Percentiles rank a stretch among this genome's conserved stretches.
phyloP scores from a whole-genome alignment of 1,140 invertebrate genomes.

The Panagrolaimus sp. region DNA sequence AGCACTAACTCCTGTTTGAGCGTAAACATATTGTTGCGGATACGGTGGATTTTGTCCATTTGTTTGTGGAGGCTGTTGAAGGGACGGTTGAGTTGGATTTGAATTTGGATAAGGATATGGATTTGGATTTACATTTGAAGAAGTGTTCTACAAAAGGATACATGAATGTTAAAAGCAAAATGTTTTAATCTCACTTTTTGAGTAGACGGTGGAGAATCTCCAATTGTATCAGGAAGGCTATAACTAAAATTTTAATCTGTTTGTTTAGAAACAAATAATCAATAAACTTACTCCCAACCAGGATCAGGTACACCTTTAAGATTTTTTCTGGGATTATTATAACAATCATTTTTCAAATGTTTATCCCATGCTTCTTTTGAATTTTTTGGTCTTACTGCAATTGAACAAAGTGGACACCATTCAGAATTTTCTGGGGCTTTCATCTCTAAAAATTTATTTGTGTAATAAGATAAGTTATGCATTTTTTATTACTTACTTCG shows the following conservation, averaged over 20 bases:
- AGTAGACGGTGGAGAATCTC: too few relatives aligned
- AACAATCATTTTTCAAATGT: constrained; percentile 22
- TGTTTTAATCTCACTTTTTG: too few relatives aligned
- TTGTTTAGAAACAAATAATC: too few relatives aligned
- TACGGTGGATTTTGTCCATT: background rate
- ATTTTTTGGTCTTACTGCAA: constrained; percentile 4
- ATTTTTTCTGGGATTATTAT: constrained; percentile 22
- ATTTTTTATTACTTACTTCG: background rate
- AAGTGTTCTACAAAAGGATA: background rate
- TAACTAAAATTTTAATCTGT: too few relatives aligned
- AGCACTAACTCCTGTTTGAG: background rate
- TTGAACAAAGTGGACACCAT: constrained; percentile 25
- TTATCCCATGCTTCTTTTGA: constrained; percentile 23
- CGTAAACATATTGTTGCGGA: too few relatives aligned
- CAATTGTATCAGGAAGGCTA: too few relatives aligned
- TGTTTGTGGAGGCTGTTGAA: background rate
- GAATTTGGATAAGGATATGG: background rate
- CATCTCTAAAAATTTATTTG: constrained; percentile 8
- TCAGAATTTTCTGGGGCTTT: constrained; percentile 11
- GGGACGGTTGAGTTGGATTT: background rate
- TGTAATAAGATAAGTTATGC: background rate
- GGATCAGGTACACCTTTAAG: constrained; percentile 3
- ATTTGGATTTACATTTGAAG: background rate
- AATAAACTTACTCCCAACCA: background rate
- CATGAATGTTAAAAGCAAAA: too few relatives aligned